Percentiles rank a stretch among this genome's conserved stretches.
These are phyloP conservation scores for Periophthalmus magnuspinnatus DNA, from an alignment of 2,797 vertebrate genomes.

Conservation along the genomic window DNA sequence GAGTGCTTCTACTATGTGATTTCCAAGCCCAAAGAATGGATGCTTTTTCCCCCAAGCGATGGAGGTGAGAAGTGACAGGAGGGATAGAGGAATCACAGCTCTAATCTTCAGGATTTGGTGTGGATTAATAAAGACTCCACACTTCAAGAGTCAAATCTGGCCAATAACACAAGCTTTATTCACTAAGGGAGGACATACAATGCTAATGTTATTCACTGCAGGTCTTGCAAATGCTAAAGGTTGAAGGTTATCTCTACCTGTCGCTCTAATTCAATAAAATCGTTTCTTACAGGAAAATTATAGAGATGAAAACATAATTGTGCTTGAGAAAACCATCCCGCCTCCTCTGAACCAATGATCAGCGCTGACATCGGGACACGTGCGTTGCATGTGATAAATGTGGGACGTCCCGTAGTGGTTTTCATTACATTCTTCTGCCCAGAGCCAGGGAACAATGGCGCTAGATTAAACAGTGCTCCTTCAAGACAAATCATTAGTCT, in stretches of 20 bases:
- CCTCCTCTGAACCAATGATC: slow-evolving; percentile 7
- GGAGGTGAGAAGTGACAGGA: background rate
- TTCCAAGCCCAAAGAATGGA: background rate
- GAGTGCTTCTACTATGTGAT: background rate
- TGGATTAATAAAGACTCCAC: slow-evolving; percentile 49
- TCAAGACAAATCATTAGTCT: slow-evolving; percentile 67
- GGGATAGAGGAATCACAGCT: slow-evolving; percentile 22
- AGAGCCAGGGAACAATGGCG: slow-evolving; percentile 60
- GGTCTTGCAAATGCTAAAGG: slow-evolving; percentile 47
- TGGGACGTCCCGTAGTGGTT: slow-evolving; percentile 36
- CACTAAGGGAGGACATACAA: slow-evolving; percentile 14
- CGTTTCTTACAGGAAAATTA: slow-evolving; percentile 22
- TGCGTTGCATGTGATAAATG: slow-evolving; percentile 47
- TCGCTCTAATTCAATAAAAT: slow-evolving; percentile 60
- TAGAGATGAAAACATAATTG: slow-evolving; percentile 22
- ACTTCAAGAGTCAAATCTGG: slow-evolving; percentile 21
- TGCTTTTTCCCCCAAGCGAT: background rate
- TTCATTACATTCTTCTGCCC: slow-evolving; percentile 55
- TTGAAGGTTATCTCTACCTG: slow-evolving; percentile 55
- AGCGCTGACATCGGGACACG: slow-evolving; percentile 2
- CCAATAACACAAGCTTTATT: slow-evolving; percentile 26
- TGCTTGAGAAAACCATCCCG: slow-evolving; percentile 11
- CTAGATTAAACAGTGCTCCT: slow-evolving; percentile 64
- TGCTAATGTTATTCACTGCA: slow-evolving; percentile 29
- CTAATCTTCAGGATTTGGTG: slow-evolving; percentile 43